phyloP scores from a whole-genome alignment of 2,797 vertebrate species.

The Scyliorhinus canicula region DNA sequence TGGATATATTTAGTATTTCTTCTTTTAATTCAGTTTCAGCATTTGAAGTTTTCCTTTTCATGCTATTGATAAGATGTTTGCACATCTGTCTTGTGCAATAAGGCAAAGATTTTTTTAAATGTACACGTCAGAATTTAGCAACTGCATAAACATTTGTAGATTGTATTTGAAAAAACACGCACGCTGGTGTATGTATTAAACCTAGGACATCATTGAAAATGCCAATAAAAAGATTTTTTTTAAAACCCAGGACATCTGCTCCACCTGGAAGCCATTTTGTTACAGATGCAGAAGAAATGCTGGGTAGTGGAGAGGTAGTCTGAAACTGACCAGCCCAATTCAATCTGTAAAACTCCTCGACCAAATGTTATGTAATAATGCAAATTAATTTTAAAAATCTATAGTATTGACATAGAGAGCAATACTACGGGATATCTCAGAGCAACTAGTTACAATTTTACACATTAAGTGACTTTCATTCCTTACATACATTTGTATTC shows the following conservation, averaged over 20 bases:
- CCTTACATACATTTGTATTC: neutral
- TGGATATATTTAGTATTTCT: neutral
- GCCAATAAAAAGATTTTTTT: no score
- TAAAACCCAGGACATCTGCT: neutral
- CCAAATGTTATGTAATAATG: neutral
- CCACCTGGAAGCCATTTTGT: neutral
- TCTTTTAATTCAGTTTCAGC: neutral
- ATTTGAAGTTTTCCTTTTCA: neutral
- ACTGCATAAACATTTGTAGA: neutral
- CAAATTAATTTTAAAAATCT: neutral
- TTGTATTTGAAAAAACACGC: neutral
- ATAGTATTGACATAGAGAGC: neutral
- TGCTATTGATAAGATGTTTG: neutral
- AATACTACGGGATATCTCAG: neutral
- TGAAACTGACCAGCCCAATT: neutral
- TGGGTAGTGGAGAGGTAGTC: neutral
- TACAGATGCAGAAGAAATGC: neutral
- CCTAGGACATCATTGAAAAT: no score
- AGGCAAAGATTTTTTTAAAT: neutral
- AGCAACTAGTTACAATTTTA: neutral
- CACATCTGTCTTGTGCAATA: neutral
- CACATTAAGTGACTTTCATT: neutral
- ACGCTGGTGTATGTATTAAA: neutral
- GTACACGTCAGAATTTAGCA: neutral
- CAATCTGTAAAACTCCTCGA: neutral